These are phyloP conservation scores for Drosophila paulistorum DNA, from an alignment of 1,140 invertebrate species.

Conservation along the genomic window DNA sequence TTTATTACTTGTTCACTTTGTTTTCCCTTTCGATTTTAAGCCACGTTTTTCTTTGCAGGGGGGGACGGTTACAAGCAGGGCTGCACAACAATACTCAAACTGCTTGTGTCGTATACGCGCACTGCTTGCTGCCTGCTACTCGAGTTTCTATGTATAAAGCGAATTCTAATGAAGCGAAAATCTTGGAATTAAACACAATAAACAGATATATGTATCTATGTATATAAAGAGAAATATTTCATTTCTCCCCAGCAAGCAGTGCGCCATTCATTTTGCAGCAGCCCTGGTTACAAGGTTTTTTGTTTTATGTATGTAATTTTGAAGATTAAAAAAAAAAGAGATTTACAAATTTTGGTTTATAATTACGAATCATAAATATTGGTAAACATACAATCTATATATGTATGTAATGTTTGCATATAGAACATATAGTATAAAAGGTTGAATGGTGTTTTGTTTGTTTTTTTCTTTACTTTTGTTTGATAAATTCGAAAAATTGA, in stretches of 20 bases:
- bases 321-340: background rate
- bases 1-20: constrained; percentile 17
- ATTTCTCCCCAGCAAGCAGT: background rate
- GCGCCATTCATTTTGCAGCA: background rate
- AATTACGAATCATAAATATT: constrained; percentile 5
- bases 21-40: constrained; percentile 35
- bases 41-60: background rate
- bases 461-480: constrained; percentile 26
- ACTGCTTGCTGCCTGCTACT: background rate
- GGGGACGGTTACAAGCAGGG: constrained; percentile 17
- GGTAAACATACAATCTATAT: constrained; percentile 21
- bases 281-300: background rate
- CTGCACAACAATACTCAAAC: background rate
- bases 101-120: background rate
- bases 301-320: background rate
- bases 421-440: constrained; percentile 20
- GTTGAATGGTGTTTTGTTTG: constrained; percentile 40
- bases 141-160: background rate
- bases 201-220: background rate
- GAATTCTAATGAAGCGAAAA: too few relatives aligned
- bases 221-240: background rate
- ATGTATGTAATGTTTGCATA: constrained; percentile 16
- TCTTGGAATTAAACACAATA: background rate
- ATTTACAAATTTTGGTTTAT: constrained; percentile 10
- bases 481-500: constrained; percentile 62